These are phyloP conservation scores for Halictus rubicundus DNA, from an alignment of 1,140 invertebrate genomes.

Conservation along the genomic window DNA sequence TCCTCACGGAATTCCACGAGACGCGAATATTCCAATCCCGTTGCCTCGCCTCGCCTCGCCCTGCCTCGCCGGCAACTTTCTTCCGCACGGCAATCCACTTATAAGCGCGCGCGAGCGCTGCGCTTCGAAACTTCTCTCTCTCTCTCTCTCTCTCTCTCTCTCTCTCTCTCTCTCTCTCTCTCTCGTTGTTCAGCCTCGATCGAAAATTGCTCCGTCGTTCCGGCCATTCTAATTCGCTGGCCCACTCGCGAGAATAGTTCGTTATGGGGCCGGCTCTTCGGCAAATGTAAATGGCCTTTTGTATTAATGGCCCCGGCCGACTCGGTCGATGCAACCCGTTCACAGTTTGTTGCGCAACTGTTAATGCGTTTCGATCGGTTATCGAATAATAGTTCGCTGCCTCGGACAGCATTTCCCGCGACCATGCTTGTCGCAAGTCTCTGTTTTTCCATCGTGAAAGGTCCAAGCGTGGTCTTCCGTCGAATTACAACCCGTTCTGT, in stretches of 20 bases:
- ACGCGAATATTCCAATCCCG: conserved; percentile 32
- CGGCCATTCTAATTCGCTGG: not conserved
- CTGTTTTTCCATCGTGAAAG: too few relatives aligned
- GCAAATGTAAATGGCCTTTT: not conserved
- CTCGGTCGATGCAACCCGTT: not conserved
- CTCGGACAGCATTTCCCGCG: too few relatives aligned
- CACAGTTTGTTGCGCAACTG: not conserved
- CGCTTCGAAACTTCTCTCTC: not conserved
- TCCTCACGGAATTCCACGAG: conserved; percentile 42
- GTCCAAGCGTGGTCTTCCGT: too few relatives aligned
- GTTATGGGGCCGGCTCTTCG: not conserved
- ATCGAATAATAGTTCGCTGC: not conserved
- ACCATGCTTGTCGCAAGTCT: too few relatives aligned
- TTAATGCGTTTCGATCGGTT: not conserved
- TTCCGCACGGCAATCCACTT: not conserved
- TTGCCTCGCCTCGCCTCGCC: not conserved
- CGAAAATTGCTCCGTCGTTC: not conserved
- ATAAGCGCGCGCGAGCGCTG: too few relatives aligned
- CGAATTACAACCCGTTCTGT: too few relatives aligned
- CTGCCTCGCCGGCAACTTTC: not conserved
- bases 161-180: too few relatives aligned
- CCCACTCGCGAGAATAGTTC: not conserved
- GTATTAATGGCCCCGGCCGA: not conserved
- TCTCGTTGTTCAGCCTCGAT: not conserved
- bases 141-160: too few relatives aligned